phyloP scores from a whole-genome alignment of 2,113 vertebrate species.

The Daboia siamensis region DNA sequence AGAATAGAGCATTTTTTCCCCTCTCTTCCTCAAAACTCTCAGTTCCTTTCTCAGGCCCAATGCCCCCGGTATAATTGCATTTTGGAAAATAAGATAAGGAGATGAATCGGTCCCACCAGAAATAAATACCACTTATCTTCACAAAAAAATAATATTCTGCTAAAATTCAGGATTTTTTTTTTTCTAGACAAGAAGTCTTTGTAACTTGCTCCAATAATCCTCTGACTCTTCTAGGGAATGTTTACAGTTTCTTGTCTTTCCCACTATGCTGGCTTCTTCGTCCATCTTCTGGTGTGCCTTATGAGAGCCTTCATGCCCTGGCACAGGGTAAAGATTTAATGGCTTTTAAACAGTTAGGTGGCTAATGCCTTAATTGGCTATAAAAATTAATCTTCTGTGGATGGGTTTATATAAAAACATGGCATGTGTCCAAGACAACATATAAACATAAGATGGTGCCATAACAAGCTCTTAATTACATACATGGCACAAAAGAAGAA shows the following conservation, averaged over 20 bases:
- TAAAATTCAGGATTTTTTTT: background rate
- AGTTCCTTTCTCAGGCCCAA: background rate
- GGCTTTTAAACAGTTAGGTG: conserved; percentile 51
- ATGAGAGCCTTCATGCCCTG: background rate
- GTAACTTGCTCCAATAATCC: background rate
- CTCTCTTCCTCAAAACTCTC: background rate
- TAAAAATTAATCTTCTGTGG: conserved; percentile 54
- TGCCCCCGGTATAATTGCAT: background rate
- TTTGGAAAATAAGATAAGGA: background rate
- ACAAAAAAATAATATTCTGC: background rate
- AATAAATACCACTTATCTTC: background rate
- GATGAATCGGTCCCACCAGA: background rate
- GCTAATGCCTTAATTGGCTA: conserved; percentile 64
- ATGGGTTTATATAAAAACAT: background rate
- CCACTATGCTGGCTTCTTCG: background rate
- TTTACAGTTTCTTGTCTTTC: background rate
- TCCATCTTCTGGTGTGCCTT: background rate
- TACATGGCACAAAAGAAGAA: background rate
- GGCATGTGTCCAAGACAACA: background rate
- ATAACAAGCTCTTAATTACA: background rate
- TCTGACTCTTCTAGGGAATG: background rate
- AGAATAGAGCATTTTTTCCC: background rate
- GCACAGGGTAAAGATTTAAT: conserved; percentile 44
- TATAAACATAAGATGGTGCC: background rate
- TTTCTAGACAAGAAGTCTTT: background rate